Percentiles rank a stretch among this genome's conserved stretches.
Evolutionary conservation across 2,113 vertebrate species (phyloP).

Genomic region (Agelaius phoeniceus): DNA sequence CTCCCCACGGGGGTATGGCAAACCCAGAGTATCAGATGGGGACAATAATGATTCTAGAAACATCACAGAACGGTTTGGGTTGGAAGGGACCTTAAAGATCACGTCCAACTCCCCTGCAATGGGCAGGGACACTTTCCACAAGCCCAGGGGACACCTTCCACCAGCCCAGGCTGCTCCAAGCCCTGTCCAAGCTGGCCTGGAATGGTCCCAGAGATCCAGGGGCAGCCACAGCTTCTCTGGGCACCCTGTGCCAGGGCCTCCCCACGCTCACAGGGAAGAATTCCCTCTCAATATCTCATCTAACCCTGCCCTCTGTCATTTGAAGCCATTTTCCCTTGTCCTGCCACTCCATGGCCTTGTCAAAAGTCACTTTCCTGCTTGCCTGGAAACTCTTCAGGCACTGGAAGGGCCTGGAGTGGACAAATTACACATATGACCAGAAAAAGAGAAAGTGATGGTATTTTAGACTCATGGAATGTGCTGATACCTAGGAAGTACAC

Average conservation of each 20-base stretch:
- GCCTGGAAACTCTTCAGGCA: not conserved
- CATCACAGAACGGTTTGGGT: not conserved
- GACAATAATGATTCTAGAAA: not conserved
- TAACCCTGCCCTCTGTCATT: not conserved
- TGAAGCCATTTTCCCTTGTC: not conserved
- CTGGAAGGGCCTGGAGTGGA: not conserved
- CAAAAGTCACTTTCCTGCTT: not conserved
- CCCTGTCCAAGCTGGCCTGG: not conserved
- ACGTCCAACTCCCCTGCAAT: not conserved
- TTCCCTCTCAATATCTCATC: not conserved
- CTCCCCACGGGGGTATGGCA: not conserved
- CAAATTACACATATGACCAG: accelerated
- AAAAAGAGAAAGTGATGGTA: not conserved
- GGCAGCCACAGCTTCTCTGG: not conserved
- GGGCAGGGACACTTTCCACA: not conserved
- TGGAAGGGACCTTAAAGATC: too few relatives aligned
- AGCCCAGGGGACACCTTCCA: not conserved
- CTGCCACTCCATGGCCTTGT: not conserved
- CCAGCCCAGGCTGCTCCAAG: not conserved
- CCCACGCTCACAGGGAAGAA: accelerated
- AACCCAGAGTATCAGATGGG: not conserved
- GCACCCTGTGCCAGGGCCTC: not conserved
- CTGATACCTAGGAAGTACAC: not conserved
- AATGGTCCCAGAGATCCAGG: not conserved
- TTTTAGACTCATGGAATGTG: not conserved